phyloP scores from a whole-genome alignment of 2,113 vertebrate genomes.

The Sterna hirundo region DNA sequence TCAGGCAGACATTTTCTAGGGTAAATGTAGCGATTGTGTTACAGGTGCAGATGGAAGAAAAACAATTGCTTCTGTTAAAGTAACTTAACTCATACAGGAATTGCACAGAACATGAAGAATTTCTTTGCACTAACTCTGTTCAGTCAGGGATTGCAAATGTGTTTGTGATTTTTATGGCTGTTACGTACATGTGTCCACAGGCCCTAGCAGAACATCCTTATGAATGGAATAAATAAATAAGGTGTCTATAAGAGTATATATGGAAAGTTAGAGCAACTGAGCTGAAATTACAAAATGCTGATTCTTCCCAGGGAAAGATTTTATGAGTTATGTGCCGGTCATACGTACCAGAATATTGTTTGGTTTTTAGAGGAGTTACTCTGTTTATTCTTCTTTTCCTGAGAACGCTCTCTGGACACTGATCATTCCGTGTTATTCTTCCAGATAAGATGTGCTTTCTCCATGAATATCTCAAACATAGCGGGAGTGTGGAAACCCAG shows the following conservation, averaged over 20 bases:
- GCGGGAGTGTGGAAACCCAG: background rate
- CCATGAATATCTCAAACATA: background rate
- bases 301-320: background rate
- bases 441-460: background rate
- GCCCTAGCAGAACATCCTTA: background rate
- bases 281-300: slow-evolving; percentile 13
- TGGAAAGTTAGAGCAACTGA: slow-evolving; percentile 20
- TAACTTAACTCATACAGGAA: slow-evolving; percentile 8
- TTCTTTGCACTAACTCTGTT: slow-evolving; percentile 56
- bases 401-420: background rate
- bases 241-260: background rate
- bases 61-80: slow-evolving; percentile 39
- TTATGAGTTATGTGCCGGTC: background rate
- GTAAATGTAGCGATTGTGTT: background rate
- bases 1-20: slow-evolving; percentile 23
- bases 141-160: background rate
- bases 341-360: background rate
- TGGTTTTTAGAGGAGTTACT: background rate
- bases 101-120: slow-evolving; percentile 15
- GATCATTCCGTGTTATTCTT: background rate
- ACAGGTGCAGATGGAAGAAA: background rate
- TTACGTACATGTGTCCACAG: background rate
- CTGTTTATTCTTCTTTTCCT: background rate
- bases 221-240: background rate
- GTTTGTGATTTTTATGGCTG: slow-evolving; percentile 11